Conservation (phyloP, 2,888 invertebrate genomes). For the Megamerina dolium region DNA sequence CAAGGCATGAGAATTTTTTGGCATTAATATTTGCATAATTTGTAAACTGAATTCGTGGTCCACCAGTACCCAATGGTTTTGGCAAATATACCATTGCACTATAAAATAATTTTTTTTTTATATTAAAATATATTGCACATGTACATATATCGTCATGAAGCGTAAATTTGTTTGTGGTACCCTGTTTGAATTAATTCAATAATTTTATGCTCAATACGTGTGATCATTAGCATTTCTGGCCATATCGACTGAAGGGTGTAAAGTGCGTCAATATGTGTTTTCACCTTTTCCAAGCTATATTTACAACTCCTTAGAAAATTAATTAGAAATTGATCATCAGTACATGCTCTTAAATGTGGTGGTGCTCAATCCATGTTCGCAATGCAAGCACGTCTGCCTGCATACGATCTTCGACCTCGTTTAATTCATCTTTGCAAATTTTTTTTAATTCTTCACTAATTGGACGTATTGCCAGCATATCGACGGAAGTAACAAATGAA, state of each 20-base stretch:
- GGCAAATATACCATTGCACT: conserved; percentile 32
- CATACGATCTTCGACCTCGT: conserved; percentile 47
- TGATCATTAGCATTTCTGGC: conserved; percentile 48
- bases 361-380: conserved; percentile 51
- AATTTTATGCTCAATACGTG: conserved; percentile 26
- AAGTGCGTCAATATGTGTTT: conserved; percentile 55
- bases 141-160: too few species aligned
- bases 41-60: conserved; percentile 50
- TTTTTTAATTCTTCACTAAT: conserved; percentile 32
- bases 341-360: conserved; percentile 45
- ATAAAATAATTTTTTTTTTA: too few species aligned
- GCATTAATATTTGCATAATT: conserved; percentile 51
- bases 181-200: background rate
- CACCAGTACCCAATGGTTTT: conserved; percentile 43
- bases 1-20: conserved; percentile 46
- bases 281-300: conserved; percentile 53
- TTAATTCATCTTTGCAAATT: conserved; percentile 49
- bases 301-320: conserved; percentile 53
- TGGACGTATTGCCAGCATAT: conserved; percentile 21
- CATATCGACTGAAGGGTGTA: conserved; percentile 53
- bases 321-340: conserved; percentile 50
- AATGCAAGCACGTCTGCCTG: conserved; percentile 42
- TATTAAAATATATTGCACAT: too few species aligned
- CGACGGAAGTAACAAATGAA: background rate
- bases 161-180: too few species aligned